A percentile compares a stretch with the other conserved stretches of the same genome.
These are phyloP conservation scores for Thripadectes ignobilis DNA, from an alignment of 2,797 vertebrate species.

Conservation along the genomic window DNA sequence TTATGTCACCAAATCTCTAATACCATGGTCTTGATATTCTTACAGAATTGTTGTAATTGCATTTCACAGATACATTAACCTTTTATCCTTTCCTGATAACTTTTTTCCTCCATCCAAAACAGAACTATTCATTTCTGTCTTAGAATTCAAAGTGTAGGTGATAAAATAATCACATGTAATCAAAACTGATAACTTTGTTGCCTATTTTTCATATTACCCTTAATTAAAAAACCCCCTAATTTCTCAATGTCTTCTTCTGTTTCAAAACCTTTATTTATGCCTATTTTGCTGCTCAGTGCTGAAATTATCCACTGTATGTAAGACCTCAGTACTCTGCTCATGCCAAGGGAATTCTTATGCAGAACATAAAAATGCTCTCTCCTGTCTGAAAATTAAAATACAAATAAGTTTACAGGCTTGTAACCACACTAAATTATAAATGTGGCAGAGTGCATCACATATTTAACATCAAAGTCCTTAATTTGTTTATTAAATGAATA, in stretches of 20 bases:
- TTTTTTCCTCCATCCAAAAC: not conserved
- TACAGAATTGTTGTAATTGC: not conserved
- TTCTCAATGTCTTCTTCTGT: not conserved
- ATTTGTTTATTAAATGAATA: not conserved
- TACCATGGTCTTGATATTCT: not conserved
- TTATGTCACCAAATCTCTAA: not conserved
- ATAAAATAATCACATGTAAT: slow-evolving; percentile 28
- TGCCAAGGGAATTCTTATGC: not conserved
- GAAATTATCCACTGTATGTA: not conserved
- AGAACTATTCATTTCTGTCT: slow-evolving; percentile 22
- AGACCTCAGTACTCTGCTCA: not conserved
- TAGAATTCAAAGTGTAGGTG: slow-evolving; percentile 25
- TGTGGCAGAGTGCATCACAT: not conserved
- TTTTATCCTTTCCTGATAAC: not conserved
- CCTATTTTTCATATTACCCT: not conserved
- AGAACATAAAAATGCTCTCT: slow-evolving; percentile 38
- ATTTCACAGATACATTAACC: not conserved
- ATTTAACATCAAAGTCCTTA: slow-evolving; percentile 23
- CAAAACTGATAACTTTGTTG: not conserved
- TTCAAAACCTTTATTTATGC: slow-evolving; percentile 10
- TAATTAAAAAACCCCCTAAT: not conserved
- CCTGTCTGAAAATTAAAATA: slow-evolving; percentile 28
- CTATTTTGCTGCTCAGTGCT: not conserved
- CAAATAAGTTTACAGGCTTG: not conserved
- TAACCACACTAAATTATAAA: slow-evolving; percentile 45